Conservation (phyloP, 1,140 invertebrate species). For the Pararge aegeria region DNA sequence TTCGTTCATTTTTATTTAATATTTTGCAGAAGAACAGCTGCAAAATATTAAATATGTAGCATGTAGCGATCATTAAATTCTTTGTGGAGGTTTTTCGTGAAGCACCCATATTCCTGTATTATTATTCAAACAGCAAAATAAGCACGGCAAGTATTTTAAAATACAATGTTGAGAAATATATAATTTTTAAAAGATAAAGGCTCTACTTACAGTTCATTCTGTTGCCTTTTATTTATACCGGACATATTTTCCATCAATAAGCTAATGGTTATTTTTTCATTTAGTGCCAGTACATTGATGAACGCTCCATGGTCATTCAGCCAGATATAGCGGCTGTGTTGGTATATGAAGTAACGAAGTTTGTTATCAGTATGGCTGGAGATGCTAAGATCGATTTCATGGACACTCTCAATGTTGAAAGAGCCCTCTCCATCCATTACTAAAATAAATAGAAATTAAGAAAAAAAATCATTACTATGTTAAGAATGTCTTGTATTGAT, state of each 20-base stretch:
- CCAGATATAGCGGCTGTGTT: conserved; percentile 80
- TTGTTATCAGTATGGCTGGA: conserved; percentile 65
- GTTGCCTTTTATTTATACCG: conserved; percentile 76
- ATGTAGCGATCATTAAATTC: no score
- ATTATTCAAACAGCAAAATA: no score
- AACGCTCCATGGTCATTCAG: conserved; percentile 70
- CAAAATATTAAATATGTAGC: no score
- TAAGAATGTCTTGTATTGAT: no score
- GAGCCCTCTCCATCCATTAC: conserved; percentile 73
- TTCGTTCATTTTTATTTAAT: no score
- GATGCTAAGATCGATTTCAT: conserved; percentile 70
- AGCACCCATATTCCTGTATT: no score
- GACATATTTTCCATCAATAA: conserved; percentile 75
- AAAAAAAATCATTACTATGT: no score
- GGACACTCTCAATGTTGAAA: conserved; percentile 62
- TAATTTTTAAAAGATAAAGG: not conserved
- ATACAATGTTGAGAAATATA: no score
- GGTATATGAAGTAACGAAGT: conserved; percentile 78
- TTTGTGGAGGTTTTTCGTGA: no score
- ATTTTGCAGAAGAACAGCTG: no score
- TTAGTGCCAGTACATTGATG: conserved; percentile 74
- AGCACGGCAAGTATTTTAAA: no score
- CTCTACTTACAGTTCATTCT: conserved; percentile 74
- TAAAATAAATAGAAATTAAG: conserved; percentile 44
- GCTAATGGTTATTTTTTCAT: conserved; percentile 75